Conservation (phyloP, 2,888 invertebrate genomes). For the Drosophila fungiperda region DNA sequence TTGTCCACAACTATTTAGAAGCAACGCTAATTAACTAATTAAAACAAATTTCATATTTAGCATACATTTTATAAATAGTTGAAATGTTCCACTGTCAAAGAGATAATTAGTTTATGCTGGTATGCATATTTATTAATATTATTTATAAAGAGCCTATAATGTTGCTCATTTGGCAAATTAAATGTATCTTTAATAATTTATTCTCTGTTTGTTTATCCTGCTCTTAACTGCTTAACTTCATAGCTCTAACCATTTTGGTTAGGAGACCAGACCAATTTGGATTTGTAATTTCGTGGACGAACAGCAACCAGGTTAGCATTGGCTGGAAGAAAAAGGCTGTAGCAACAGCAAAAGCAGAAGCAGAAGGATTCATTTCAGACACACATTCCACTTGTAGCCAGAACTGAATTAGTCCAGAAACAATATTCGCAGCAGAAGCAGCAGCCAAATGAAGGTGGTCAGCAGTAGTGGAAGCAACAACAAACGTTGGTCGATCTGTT, state of each 20-base stretch:
- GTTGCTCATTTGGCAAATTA: not conserved
- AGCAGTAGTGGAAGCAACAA: not conserved
- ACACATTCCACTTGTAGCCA: not conserved
- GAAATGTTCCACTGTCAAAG: not conserved
- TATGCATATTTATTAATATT: not conserved
- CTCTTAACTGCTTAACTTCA: not conserved
- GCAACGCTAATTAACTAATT: not conserved
- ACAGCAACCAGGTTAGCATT: not conserved
- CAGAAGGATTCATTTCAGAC: not conserved
- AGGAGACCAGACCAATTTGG: not conserved
- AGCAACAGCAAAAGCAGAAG: not conserved
- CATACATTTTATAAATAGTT: not conserved
- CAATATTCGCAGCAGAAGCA: not conserved
- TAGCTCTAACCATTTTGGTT: not conserved
- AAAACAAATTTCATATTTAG: not conserved
- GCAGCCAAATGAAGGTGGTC: not conserved
- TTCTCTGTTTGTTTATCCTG: not conserved
- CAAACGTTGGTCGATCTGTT: not conserved
- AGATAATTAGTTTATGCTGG: not conserved
- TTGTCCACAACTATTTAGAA: not conserved
- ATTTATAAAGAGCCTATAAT: not conserved
- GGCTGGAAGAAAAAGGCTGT: not conserved
- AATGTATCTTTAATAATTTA: not conserved
- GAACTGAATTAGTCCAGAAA: not conserved
- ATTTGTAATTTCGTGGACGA: not conserved